Evolutionary conservation across 2,113 vertebrate genomes (phyloP).

Genomic region (Brachirus orientalis): DNA sequence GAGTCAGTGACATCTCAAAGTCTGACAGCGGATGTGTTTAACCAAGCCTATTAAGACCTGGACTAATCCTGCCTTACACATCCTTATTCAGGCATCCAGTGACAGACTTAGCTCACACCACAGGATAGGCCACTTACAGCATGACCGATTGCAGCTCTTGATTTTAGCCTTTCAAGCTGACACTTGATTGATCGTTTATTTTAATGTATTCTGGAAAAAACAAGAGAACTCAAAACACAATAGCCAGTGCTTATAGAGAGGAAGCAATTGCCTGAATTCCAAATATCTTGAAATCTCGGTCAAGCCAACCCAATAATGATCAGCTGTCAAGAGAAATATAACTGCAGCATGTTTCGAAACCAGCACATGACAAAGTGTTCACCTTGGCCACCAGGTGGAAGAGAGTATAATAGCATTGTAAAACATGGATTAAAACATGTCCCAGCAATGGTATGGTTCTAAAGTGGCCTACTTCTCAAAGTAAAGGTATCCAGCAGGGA

Average conservation of each 20-base stretch:
- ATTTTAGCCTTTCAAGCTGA: conserved; percentile 21
- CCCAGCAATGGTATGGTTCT: conserved; percentile 45
- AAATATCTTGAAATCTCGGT: neutral
- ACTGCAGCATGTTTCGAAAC: conserved; percentile 5
- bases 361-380: conserved; percentile 10
- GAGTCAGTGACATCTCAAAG: conserved; percentile 76
- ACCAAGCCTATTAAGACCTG: conserved; percentile 78
- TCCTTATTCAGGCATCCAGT: conserved; percentile 69
- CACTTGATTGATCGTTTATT: conserved; percentile 2
- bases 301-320: neutral
- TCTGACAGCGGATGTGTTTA: conserved; percentile 74
- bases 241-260: neutral
- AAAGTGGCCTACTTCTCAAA: conserved; percentile 73
- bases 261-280: neutral
- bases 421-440: conserved; percentile 30
- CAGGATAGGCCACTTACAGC: conserved; percentile 58
- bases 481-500: conserved; percentile 78
- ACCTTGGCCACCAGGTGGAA: conserved; percentile 38
- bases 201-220: neutral
- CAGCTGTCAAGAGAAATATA: neutral
- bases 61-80: conserved; percentile 75
- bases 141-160: conserved; percentile 43
- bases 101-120: conserved; percentile 66
- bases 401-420: conserved; percentile 1
- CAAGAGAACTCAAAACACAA: neutral